Evolutionary conservation across 2,888 invertebrate species (phyloP).

Genomic region (Noctua fimbriata): DNA sequence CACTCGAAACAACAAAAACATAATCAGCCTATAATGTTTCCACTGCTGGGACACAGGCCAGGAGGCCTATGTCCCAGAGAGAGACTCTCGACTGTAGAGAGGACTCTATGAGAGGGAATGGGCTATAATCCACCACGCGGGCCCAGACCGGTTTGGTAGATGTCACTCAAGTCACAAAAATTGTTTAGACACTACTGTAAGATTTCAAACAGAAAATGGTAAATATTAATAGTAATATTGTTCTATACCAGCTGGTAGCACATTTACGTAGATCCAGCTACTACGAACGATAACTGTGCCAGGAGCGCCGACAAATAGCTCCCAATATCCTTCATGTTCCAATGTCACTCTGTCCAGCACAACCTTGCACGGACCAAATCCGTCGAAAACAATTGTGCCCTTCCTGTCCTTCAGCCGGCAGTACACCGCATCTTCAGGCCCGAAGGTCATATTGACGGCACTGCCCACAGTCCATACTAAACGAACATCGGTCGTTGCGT

Average conservation of each 20-base stretch:
- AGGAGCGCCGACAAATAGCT: constrained; percentile 69
- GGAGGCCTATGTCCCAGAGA: too few relatives aligned
- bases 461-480: constrained; percentile 62
- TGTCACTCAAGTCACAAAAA: background rate
- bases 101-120: too few relatives aligned
- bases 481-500: background rate
- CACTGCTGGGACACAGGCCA: too few relatives aligned
- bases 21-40: too few relatives aligned
- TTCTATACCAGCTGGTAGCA: constrained; percentile 52
- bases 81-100: too few relatives aligned
- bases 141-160: too few relatives aligned
- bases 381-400: constrained; percentile 72
- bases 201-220: constrained; percentile 1
- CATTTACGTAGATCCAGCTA: constrained; percentile 68
- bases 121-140: too few relatives aligned
- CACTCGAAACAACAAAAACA: too few relatives aligned
- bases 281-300: constrained; percentile 74
- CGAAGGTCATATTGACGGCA: constrained; percentile 71
- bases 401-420: constrained; percentile 76
- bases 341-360: constrained; percentile 70
- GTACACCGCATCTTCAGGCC: constrained; percentile 78
- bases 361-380: constrained; percentile 80
- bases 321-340: constrained; percentile 78
- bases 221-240: background rate
- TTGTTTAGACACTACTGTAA: background rate